Conservation (phyloP, 2,888 invertebrate genomes). For the Scaptomyza flava region DNA sequence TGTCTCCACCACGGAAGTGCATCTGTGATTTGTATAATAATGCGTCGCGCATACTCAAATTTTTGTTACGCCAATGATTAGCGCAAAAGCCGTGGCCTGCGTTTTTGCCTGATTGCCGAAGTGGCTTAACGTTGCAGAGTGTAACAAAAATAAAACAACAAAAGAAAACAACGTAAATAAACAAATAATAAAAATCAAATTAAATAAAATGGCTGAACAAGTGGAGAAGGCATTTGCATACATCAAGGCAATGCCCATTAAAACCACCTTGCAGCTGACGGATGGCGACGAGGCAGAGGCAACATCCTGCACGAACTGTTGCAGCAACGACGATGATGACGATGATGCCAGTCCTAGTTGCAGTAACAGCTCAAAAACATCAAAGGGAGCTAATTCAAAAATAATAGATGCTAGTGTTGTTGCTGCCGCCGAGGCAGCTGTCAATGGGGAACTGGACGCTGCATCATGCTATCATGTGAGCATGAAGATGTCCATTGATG, state of each 20-base stretch:
- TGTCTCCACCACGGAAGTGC: slow-evolving; percentile 73
- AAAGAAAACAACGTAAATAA: slow-evolving; percentile 15
- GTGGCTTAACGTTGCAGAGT: slow-evolving; percentile 30
- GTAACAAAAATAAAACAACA: slow-evolving; percentile 26
- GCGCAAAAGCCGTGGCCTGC: slow-evolving; percentile 40
- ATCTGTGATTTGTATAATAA: slow-evolving; percentile 79
- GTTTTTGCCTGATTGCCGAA: slow-evolving; percentile 38
- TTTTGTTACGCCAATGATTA: slow-evolving; percentile 73
- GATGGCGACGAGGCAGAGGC: slow-evolving; percentile 15
- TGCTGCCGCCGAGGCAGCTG: slow-evolving; percentile 56
- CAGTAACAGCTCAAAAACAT: slow-evolving; percentile 15
- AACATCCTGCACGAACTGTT: slow-evolving; percentile 41
- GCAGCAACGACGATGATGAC: slow-evolving; percentile 31
- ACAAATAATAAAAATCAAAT: slow-evolving; percentile 13
- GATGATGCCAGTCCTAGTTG: slow-evolving; percentile 34
- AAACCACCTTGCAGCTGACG: slow-evolving; percentile 36
- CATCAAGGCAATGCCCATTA: slow-evolving; percentile 52
- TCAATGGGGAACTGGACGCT: slow-evolving; percentile 66
- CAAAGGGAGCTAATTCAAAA: slow-evolving; percentile 39
- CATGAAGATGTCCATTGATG: slow-evolving; percentile 73
- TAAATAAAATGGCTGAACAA: slow-evolving; percentile 61
- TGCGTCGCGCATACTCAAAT: slow-evolving; percentile 79
- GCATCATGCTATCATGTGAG: slow-evolving; percentile 70
- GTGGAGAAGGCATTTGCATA: slow-evolving; percentile 55
- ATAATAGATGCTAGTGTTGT: slow-evolving; percentile 45